Evolutionary conservation across 1,140 invertebrate species (phyloP).

Genomic region (Zaprionus kolodkinae): DNA sequence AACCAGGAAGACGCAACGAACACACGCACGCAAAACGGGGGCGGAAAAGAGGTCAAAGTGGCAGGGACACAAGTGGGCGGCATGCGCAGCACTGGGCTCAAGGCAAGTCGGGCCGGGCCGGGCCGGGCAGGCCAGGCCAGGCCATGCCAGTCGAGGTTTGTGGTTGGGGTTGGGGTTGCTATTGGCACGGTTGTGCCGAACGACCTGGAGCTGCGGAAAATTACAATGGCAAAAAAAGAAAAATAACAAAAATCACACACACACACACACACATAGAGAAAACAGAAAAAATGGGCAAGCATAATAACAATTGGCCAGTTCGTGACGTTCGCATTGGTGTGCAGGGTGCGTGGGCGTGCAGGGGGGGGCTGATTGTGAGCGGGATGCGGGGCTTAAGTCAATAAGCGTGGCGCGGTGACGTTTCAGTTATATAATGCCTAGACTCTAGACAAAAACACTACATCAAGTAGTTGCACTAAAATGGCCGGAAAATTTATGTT

Average conservation of each 20-base stretch:
- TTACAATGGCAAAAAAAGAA: constrained; percentile 35
- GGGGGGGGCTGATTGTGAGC: neutral
- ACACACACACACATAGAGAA: neutral
- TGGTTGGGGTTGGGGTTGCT: neutral
- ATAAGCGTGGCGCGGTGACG: constrained; percentile 60
- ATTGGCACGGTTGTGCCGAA: constrained; percentile 9
- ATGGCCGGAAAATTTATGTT: constrained; percentile 13
- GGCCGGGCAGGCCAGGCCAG: too few relatives aligned
- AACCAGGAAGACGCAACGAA: constrained; percentile 30
- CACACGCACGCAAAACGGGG: constrained; percentile 34
- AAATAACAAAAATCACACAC: too few relatives aligned
- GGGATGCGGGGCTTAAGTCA: constrained; percentile 32
- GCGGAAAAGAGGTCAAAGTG: constrained; percentile 32
- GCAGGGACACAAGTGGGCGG: constrained; percentile 30
- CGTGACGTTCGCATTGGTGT: constrained; percentile 26
- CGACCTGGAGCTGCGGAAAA: constrained; percentile 38
- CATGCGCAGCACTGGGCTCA: constrained; percentile 36
- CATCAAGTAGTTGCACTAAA: constrained; percentile 29
- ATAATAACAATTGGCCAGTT: constrained; percentile 48
- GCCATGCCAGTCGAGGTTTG: neutral
- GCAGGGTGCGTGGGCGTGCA: neutral
- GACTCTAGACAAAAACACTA: constrained; percentile 41
- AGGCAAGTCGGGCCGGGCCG: too few relatives aligned
- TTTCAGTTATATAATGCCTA: constrained; percentile 47
- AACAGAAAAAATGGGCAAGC: constrained; percentile 43